A percentile compares a stretch with the other conserved stretches of the same genome.
Evolutionary conservation across 2,113 vertebrate species (phyloP).

Genomic region (Caranx ignobilis): DNA sequence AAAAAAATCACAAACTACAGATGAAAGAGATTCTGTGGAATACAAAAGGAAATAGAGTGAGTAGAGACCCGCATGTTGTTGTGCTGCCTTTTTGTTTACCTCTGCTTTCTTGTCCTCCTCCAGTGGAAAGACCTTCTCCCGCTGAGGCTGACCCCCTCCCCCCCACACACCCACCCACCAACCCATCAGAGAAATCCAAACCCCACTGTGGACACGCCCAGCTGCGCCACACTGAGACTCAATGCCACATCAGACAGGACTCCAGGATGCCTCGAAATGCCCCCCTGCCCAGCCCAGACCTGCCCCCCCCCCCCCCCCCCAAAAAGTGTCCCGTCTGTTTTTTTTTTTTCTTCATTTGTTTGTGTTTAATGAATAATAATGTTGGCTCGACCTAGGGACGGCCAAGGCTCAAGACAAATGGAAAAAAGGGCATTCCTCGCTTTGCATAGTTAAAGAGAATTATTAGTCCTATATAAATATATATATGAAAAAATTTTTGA

Average conservation of each 20-base stretch:
- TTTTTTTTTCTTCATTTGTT: conserved; percentile 25
- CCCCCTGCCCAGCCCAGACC: conserved; percentile 31
- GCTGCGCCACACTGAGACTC: conserved; percentile 55
- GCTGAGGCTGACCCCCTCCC: conserved; percentile 79
- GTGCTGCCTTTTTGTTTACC: neutral
- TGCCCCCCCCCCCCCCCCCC: neutral
- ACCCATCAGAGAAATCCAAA: conserved; percentile 12
- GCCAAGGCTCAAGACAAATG: conserved; percentile 62
- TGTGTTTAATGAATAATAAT: conserved; percentile 52
- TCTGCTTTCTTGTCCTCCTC: conserved; percentile 45
- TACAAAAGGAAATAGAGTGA: neutral
- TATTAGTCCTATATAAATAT: conserved; percentile 83
- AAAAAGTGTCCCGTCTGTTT: neutral
- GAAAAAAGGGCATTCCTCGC: conserved; percentile 79
- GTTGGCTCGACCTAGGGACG: conserved; percentile 56
- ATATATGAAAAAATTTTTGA: conserved; percentile 84
- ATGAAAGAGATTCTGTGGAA: neutral
- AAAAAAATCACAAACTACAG: neutral
- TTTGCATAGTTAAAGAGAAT: conserved; percentile 84
- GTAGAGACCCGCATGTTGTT: neutral
- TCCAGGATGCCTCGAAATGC: conserved; percentile 57
- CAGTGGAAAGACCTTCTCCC: conserved; percentile 97
- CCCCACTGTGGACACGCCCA: conserved; percentile 44
- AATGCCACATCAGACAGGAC: conserved; percentile 65
- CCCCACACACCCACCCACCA: too few species aligned